Evolutionary conservation across 37 sponge, comb jelly and placozoan genomes (phyloP).

Genomic region (Crambe crambe): DNA sequence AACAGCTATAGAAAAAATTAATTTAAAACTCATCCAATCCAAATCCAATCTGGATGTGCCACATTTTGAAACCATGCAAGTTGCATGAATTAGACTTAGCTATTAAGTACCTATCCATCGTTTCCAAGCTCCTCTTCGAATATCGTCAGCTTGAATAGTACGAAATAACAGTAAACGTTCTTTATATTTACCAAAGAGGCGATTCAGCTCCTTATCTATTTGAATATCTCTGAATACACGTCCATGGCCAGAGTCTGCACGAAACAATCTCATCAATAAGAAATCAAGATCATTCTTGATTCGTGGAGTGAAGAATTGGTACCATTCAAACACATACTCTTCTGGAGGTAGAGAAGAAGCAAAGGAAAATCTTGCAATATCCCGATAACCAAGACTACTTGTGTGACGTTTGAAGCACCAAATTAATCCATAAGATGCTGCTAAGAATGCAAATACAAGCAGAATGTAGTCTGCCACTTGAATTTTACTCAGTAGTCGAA

Average conservation of each 20-base stretch:
- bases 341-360: slow-evolving; percentile 40
- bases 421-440: slow-evolving; percentile 11
- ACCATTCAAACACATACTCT: background rate
- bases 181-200: background rate
- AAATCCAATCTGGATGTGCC: too few species aligned
- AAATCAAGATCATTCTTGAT: slow-evolving; percentile 55
- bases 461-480: slow-evolving; percentile 18
- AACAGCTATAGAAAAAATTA: too few species aligned
- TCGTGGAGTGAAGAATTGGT: slow-evolving; percentile 19
- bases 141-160: background rate
- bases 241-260: slow-evolving; percentile 56
- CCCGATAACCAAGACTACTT: slow-evolving; percentile 33
- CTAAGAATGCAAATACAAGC: slow-evolving; percentile 3
- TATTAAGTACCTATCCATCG: too few species aligned
- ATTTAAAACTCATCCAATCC: too few species aligned
- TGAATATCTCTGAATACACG: slow-evolving; percentile 50
- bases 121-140: background rate
- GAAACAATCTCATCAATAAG: slow-evolving; percentile 33
- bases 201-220: slow-evolving; percentile 16
- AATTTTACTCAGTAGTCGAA: too few species aligned
- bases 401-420: slow-evolving; percentile 45
- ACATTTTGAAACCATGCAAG: too few species aligned
- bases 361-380: slow-evolving; percentile 34
- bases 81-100: too few species aligned
- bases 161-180: slow-evolving; percentile 6